Evolutionary conservation across 2,888 invertebrate genomes (phyloP), one percentile per base, ranked within the genome.

Genomic region (Rugalucina vietnamica): DNA sequence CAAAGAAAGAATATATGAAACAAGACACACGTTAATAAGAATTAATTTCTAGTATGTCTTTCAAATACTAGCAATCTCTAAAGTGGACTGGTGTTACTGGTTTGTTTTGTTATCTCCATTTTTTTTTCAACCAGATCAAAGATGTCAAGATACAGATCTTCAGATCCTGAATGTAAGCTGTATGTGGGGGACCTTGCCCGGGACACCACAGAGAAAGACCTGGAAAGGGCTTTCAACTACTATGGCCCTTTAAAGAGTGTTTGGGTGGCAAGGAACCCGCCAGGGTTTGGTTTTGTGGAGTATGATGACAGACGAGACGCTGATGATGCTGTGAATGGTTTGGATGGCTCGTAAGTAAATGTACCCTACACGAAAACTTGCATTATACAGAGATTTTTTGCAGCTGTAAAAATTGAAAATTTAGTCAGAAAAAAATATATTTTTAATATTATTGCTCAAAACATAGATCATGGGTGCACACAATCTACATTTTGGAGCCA

Each of bases 181-280:
- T 98, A 98, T 94, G 97, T 98, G 27, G 98, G 98, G 21, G 98
- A 98, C 94, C 96, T 98, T 88, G 97, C 98, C 8, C 97, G 97
- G 89, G 98, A 98, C 94, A 98, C 98, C 1, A 97, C 98, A 32
- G 98, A 98, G 95, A 97, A 97, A 94, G 98, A 98, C 95, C 96
- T 95, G 82, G 98, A 98, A 95, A 97, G 97, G 93, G 97, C 97
- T 4, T 98, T 98, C 95, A 96, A 97, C 86, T 98, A 98, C 95
- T 98, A 97, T 95, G 98, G 98, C 4, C 97, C 97, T 65, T 96
- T 98, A 88, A 96, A 97, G 91, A 98, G 98, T 95, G 98, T 98
- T 72, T 98, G 98, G 98, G 98, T 98, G 76, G 98, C 98, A 0
- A 96, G 98, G 92, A 98, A 98, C 94, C 98, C 98, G 54, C 98